Evolutionary conservation across 2,113 vertebrate species (phyloP), one percentile per base, ranked within the genome.

Genomic region (Ranitomeya variabilis): DNA sequence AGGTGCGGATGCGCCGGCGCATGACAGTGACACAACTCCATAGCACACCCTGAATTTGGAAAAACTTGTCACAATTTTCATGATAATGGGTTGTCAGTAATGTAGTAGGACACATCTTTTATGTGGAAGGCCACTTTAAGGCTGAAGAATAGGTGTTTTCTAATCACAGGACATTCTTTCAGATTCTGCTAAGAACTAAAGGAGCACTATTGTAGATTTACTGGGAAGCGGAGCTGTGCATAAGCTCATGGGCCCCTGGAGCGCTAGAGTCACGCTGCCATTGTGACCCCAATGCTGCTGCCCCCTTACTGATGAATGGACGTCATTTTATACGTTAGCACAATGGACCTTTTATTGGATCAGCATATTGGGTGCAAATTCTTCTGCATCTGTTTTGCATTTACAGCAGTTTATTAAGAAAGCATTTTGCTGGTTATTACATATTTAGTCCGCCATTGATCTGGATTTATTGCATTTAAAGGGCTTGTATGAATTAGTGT

Each of bases 361-460:
- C 23, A 26, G n/a, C 19, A 57, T 80, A 26, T 80, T 80, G 76
- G 51, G 9, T 31, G 7, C 77, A 57, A 26, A 80, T 80, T 57
- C 21, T 80, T 80, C n/a, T 79, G 51, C 77, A 80, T 80, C 77
- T 80, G 52, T 55, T 80, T 80, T 57, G 21, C 54, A 57, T 79
- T 79, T 11, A 23, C 9, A 80, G 2, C 52, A 80, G 11, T 79
- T 55, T 54, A 79, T 79, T 55, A 55, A 79, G 55, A 19, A 52
- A 51, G 45, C 45, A 19, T 79, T 37, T 79, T 54, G 21, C 55
- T 79, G 19, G 37, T 18, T 52, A 51, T 77, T 77, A 52, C 31
- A 21, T 18, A 51, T 52, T 77, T 54, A 79, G 54, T 51, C 2
- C 14, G 6, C 23, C 12, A 71, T 26, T 31, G 26, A 26, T 73